Percentiles rank a stretch among this genome's conserved stretches.
phyloP scores from a whole-genome alignment of 2,888 invertebrate genomes.

The Drosophila suboccidentalis region DNA sequence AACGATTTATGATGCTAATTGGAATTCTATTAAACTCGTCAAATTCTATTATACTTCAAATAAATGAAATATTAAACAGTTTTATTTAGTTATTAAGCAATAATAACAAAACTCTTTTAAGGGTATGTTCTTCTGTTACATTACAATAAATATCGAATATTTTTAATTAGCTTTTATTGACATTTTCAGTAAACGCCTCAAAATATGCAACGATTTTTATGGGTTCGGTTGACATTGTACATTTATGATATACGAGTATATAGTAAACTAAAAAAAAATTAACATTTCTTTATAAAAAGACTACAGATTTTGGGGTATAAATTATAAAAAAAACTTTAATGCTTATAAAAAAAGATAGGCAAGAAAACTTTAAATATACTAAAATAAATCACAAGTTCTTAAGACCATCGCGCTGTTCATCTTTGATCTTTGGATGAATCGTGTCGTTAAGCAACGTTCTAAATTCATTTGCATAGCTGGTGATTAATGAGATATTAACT shows the following conservation, averaged over 20 bases:
- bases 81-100: not conserved
- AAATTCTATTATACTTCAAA: conserved; percentile 9
- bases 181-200: conserved; percentile 34
- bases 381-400: conserved; percentile 8
- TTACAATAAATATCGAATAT: not conserved
- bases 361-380: conserved; percentile 7
- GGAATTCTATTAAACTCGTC: conserved; percentile 8
- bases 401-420: not conserved
- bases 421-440: conserved; percentile 29
- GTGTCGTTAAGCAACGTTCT: conserved; percentile 39
- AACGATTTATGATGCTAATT: conserved; percentile 25
- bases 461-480: conserved; percentile 47
- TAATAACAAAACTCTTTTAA: not conserved
- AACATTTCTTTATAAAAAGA: not conserved
- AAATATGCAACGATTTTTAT: conserved; percentile 44
- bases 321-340: not conserved
- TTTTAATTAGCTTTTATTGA: not conserved
- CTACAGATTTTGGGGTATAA: not conserved
- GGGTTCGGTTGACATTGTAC: too few species aligned
- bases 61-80: not conserved
- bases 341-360: not conserved
- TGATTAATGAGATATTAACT: conserved; percentile 48
- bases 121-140: not conserved
- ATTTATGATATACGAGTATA: not conserved
- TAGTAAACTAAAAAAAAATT: not conserved